phyloP scores from a whole-genome alignment of 2,888 invertebrate genomes.

The Caenorhabditis angaria region DNA sequence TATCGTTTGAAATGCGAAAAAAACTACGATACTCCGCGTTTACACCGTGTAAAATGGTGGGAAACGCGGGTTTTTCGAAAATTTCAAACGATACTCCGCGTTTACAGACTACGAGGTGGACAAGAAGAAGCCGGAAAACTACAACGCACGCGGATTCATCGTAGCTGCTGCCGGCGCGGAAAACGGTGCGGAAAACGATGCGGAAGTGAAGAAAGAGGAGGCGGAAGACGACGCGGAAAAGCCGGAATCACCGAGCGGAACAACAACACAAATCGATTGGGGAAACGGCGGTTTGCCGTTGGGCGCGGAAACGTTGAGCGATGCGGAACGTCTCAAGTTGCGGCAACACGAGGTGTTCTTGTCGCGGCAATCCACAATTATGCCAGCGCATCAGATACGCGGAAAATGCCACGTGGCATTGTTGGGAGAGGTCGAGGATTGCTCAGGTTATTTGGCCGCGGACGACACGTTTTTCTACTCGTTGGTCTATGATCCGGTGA shows the following conservation, averaged over 20 bases:
- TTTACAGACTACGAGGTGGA: slow-evolving; percentile 51
- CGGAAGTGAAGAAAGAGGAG: slow-evolving; percentile 10
- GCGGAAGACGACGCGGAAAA: slow-evolving; percentile 18
- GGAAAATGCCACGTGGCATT: slow-evolving; percentile 97
- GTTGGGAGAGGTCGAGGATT: slow-evolving; percentile 97
- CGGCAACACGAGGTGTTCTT: slow-evolving; percentile 94
- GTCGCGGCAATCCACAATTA: slow-evolving; percentile 90
- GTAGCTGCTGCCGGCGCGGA: slow-evolving; percentile 14
- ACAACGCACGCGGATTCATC: slow-evolving; percentile 26
- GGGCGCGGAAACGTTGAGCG: slow-evolving; percentile 49
- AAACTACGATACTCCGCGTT: too few species aligned
- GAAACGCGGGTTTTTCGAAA: neutral
- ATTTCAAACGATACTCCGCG: too few species aligned
- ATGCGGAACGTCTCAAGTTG: slow-evolving; percentile 53
- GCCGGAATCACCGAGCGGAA: neutral
- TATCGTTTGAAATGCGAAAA: too few species aligned
- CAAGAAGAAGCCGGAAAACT: slow-evolving; percentile 44
- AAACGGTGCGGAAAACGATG: slow-evolving; percentile 12
- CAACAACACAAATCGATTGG: slow-evolving; percentile 34
- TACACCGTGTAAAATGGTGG: too few species aligned
- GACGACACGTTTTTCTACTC: slow-evolving; percentile 99
- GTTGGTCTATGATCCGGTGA: slow-evolving; percentile 97
- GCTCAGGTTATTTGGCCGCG: slow-evolving; percentile 89
- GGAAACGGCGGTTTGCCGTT: slow-evolving; percentile 73
- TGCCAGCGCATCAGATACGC: slow-evolving; percentile 97